Conservation (phyloP, 2,888 invertebrate genomes). For the Acleris laterana region DNA sequence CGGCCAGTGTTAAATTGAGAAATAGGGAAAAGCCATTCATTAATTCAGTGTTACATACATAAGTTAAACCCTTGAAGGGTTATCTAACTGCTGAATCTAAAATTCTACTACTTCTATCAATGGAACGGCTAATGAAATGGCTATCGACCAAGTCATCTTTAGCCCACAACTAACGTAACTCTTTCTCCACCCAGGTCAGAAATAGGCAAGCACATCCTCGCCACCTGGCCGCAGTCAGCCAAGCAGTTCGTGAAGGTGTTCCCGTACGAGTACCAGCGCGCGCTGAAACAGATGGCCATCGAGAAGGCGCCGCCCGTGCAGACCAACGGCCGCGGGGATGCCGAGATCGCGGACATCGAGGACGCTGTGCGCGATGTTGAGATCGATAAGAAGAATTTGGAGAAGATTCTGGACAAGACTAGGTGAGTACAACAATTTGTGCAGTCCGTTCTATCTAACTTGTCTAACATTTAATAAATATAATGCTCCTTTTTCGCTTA, state of each 20-base stretch:
- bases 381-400: conserved; percentile 91
- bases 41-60: no score
- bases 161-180: not conserved
- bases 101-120: no score
- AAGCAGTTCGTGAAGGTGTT: conserved; percentile 96
- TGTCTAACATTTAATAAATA: no score
- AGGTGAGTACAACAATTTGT: conserved; percentile 64
- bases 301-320: conserved; percentile 61
- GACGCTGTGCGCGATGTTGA: conserved; percentile 92
- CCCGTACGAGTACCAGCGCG: conserved; percentile 98
- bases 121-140: no score
- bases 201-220: conserved; percentile 91
- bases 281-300: conserved; percentile 87
- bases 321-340: conserved; percentile 64
- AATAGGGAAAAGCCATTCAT: no score
- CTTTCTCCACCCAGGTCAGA: conserved; percentile 82
- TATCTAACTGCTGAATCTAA: no score
- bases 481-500: no score
- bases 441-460: no score
- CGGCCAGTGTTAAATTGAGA: no score
- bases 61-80: no score
- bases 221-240: conserved; percentile 91
- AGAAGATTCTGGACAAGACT: conserved; percentile 92
- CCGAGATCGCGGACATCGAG: conserved; percentile 91
- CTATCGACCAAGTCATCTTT: not conserved